These are phyloP conservation scores for Metacarcinus magister DNA, from an alignment of 2,888 invertebrate genomes.

Conservation along the genomic window DNA sequence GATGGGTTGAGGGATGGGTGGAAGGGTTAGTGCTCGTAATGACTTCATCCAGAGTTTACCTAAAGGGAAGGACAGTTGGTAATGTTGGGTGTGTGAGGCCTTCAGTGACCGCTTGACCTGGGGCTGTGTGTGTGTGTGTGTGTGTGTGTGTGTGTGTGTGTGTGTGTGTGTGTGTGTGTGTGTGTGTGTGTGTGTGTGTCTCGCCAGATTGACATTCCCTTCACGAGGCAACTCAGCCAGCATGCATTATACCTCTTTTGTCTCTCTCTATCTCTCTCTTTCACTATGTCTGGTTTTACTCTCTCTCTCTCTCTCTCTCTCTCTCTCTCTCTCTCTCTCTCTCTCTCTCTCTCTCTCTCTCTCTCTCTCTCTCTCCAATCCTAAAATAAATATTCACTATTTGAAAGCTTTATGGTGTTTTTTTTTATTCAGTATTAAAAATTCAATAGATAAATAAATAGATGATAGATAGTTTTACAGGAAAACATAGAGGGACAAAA, in stretches of 20 bases:
- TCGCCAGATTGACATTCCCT: background rate
- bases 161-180: background rate
- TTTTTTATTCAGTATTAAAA: too few species aligned
- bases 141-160: conserved; percentile 15
- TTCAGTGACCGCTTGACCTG: background rate
- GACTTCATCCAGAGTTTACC: background rate
- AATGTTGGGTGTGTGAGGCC: background rate
- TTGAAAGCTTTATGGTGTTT: too few species aligned
- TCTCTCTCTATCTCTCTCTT: background rate
- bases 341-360: conserved; percentile 30
- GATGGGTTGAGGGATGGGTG: background rate
- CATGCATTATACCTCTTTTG: conserved; percentile 42
- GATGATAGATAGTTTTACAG: background rate
- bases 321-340: conserved; percentile 23
- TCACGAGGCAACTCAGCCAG: background rate
- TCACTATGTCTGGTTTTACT: background rate
- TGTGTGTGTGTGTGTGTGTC: conserved; percentile 18
- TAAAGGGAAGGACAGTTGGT: background rate
- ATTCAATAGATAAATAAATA: background rate
- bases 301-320: background rate
- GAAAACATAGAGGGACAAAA: background rate
- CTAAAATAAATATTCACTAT: too few species aligned
- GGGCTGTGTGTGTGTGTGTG: background rate
- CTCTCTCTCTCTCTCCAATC: background rate
- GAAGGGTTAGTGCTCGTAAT: background rate